Base-by-base conservation (phyloP, 92 coral and sea anemone species). In the Nematostella vectensis region DNA sequence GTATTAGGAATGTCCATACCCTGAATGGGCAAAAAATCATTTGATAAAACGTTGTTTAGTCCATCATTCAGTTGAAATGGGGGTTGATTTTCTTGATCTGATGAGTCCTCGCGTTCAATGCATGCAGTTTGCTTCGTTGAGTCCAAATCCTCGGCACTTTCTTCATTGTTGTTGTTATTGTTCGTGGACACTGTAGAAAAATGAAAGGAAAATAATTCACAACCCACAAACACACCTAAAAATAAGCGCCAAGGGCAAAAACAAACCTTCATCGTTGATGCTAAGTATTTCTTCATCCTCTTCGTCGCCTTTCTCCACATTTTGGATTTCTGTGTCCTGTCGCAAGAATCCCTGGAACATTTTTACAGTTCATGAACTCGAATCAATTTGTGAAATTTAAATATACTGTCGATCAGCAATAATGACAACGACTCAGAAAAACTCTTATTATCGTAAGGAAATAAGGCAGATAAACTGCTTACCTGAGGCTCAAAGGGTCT, bases 401-500 rank as follows among this genome's bases (percentile, higher is more conserved):
- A 63, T 62, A 15, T 48, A 59, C 9, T 27, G 9, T 4, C 2
- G 23, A 33, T 26, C 30, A 49, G n/a, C 47, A 27, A 66, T 51
- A 51, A 54, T 44, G 6, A 51, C 27, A 13, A 37, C 26, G 3
- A 23, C n/a, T 11, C 8, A 15, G 50, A 61, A 57, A 39, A 53
- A 26, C 56, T n/a, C 38, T 31, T 43, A 39, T 57, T 24, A 27
- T 22, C 27, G n/a, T 31, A 26, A 44, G 3, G 21, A 25, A 28
- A 28, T 39, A n/a, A 20, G 37, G 47, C n/a, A 21, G 54, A 47
- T 28, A 17, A 33, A 33, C 40, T 33, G 8, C 57, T 31, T 67
- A 77, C 83, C 89, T 80, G 95, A 31, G 95, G 95, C 36, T 93
- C 99, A 61, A 73, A 93, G 3, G 99, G 99, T 50, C 72, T 86